Evolutionary conservation across 2,888 invertebrate genomes (phyloP), one percentile per base, ranked within the genome.

Genomic region (Xylota sylvarum): DNA sequence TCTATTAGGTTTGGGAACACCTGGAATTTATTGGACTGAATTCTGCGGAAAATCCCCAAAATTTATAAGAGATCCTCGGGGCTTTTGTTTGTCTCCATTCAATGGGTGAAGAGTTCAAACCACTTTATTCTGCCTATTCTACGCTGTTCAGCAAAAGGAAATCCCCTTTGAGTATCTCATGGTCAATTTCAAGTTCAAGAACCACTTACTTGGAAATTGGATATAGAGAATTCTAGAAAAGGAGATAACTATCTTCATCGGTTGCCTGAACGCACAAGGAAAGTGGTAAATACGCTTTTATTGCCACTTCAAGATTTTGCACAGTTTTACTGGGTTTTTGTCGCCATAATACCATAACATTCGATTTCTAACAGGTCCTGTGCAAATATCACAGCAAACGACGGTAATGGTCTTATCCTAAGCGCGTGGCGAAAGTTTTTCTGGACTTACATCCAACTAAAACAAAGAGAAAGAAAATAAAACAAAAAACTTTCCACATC

Each of bases 391-490:
- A 65, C 65, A 65, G 46, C 14, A 40, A 46, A 23, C n/a, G 5
- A 69, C 43, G 40, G 37, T 65, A 43, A 55, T 65, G 23, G 46
- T 32, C 5, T 35, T 37, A 17, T 17, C 32, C 56, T 2, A 14
- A 65, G 48, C 65, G 32, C 65, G 56, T 76, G 56, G 65, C 65
- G 48, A 76, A 76, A 76, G 46, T 76, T 76, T 60, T 12, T 27
- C 23, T 9, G n/a, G 40, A 32, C 43, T 55, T 50, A 46, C 27
- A 9, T 30, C 14, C 32, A 27, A 19, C 50, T 37, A 37, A 40
- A n/a, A 17, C n/a, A 19, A 32, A 5, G 32, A 12, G 56, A 56
- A 46, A 46, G 23, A 10, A 43, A 17, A 64, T 35, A 35, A 23
- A 23, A 35, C 9, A 62, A 4, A 32, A 69, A 69, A 40, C 32